Conservation (phyloP, 2,888 invertebrate genomes). For the Axea sp. region DNA sequence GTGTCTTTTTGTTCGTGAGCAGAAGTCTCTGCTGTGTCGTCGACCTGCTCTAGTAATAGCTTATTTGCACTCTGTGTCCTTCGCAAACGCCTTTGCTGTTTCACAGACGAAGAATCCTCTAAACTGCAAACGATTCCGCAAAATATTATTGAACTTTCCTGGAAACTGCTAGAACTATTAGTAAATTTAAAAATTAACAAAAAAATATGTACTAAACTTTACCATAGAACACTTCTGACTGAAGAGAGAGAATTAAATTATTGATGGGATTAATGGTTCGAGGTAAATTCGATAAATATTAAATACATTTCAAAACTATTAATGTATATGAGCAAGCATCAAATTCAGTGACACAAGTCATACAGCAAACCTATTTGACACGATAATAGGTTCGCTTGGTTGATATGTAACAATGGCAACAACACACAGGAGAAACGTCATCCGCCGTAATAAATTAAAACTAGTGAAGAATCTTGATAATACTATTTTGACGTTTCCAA, state of each 20-base stretch:
- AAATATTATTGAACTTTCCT: neutral
- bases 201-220: too few species aligned
- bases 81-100: constrained; percentile 39
- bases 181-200: constrained; percentile 2
- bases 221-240: too few species aligned
- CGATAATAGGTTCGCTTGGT: constrained; percentile 6
- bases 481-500: neutral
- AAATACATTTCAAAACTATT: too few species aligned
- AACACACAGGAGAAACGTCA: neutral
- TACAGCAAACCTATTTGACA: too few species aligned
- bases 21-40: constrained; percentile 10
- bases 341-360: too few species aligned
- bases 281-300: too few species aligned
- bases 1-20: constrained; percentile 34
- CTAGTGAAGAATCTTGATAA: constrained; percentile 5
- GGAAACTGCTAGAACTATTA: neutral
- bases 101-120: constrained; percentile 37
- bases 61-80: constrained; percentile 58
- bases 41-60: constrained; percentile 20
- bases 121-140: constrained; percentile 33
- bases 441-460: constrained; percentile 15
- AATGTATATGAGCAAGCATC: too few species aligned
- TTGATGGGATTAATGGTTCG: too few species aligned
- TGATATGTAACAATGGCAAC: constrained; percentile 11
- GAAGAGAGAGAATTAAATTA: too few species aligned